Conservation (phyloP, 2,113 vertebrate species). For the Aptenodytes forsteri region DNA sequence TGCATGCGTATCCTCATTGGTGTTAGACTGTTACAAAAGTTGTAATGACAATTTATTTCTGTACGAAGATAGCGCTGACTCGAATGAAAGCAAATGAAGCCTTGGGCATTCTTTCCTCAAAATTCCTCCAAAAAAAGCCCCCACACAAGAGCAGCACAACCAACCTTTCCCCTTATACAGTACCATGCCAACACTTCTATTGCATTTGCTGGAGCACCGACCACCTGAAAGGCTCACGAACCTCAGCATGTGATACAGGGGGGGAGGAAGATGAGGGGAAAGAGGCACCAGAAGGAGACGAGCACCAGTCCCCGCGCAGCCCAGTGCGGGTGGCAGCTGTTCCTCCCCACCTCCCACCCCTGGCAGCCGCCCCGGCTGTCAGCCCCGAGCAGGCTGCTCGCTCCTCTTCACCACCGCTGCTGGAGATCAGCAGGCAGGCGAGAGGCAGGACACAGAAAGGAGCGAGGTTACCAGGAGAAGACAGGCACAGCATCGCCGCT, state of each 20-base stretch:
- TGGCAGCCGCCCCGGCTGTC: fast-evolving
- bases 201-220: too few species aligned
- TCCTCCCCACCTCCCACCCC: background rate
- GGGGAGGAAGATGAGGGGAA: too few species aligned
- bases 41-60: background rate
- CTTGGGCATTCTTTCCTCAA: background rate
- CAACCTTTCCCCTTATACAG: too few species aligned
- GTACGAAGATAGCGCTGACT: background rate
- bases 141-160: background rate
- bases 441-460: background rate
- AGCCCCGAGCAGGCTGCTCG: background rate
- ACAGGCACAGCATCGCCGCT: background rate
- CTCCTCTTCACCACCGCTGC: background rate
- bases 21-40: background rate
- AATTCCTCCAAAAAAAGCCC: background rate
- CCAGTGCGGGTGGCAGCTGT: background rate
- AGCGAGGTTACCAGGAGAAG: background rate
- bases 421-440: too few species aligned
- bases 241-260: fast-evolving
- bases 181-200: too few species aligned
- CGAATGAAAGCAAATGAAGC: background rate
- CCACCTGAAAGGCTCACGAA: fast-evolving
- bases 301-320: background rate
- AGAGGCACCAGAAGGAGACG: background rate
- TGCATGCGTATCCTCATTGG: fast-evolving